Percentiles rank a stretch among this genome's conserved stretches.
Evolutionary conservation across 2,113 vertebrate species (phyloP).

Genomic region (Cisticola juncidis): DNA sequence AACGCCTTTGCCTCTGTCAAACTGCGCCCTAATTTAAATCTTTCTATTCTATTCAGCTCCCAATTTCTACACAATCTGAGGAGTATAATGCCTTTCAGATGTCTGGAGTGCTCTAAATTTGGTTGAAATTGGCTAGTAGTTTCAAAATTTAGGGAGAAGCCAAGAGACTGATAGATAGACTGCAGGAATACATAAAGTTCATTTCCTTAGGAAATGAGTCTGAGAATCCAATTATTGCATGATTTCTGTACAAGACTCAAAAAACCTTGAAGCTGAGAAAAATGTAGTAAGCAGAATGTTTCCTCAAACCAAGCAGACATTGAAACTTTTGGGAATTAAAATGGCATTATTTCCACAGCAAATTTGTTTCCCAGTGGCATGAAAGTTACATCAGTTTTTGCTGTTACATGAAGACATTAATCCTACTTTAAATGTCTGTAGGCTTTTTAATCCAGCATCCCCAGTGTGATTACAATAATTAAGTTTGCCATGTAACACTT

Average conservation of each 20-base stretch:
- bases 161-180: not conserved
- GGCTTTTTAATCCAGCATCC: slow-evolving; percentile 43
- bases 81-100: not conserved
- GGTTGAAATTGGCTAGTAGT: not conserved
- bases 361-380: not conserved
- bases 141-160: not conserved
- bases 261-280: not conserved
- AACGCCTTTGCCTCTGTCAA: not conserved
- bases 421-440: slow-evolving; percentile 38
- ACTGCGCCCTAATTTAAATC: not conserved
- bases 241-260: not conserved
- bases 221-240: not conserved
- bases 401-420: slow-evolving; percentile 20
- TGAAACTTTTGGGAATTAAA: not conserved
- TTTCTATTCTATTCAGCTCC: slow-evolving; percentile 16
- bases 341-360: not conserved
- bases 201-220: not conserved
- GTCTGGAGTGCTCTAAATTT: not conserved
- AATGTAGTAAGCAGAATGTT: not conserved
- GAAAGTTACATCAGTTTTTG: not conserved
- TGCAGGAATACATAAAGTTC: not conserved
- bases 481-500: slow-evolving; percentile 16
- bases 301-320: not conserved
- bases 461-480: slow-evolving; percentile 32
- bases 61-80: not conserved